Base-by-base conservation (phyloP, 2,113 vertebrate genomes). In the Dendrocopos noguchii region DNA sequence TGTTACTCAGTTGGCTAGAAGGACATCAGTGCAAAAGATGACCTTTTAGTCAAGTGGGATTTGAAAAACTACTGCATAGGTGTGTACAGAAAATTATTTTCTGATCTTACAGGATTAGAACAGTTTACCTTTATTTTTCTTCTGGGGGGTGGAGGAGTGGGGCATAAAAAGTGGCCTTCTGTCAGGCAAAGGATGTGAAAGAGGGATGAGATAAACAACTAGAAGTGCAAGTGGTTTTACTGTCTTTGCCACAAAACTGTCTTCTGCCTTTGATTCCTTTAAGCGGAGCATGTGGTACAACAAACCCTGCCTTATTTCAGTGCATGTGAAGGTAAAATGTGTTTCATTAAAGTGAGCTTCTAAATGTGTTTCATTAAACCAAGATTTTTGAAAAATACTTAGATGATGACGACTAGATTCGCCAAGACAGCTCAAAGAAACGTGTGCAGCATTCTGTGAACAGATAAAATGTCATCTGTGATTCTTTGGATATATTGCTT, bases 311-410 rank as follows among this genome's bases (percentile, higher is more conserved):
- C 84, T 95, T 81, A 90, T 95, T 96, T 95, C 90, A 91, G 50
- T 66, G 66, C 80, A 94, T 61, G 80, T 7, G n/a, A 93, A 92
- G 89, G 92, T 64, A 97, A 97, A 97, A 97, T 16, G 95, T 97
- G 96, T 97, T 98, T 96, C 97, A 97, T 97, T 97, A 97, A 97
- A 97, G 88, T 65, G 86, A 96, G 74, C 87, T 95, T 93, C 80
- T 94, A 95, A 91, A 98, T 84, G 97, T 97, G 97, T 98, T 98
- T 97, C 97, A 97, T 98, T 97, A 97, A 97, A 98, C 88, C 64
- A 95, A 97, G 96, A 97, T 97, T 95, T 94, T 94, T 79, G 80
- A 85, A 34, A 95, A 94, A 92, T 95, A 84, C 70, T 91, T 88
- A 83, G 59, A 93, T 95, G 87, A 97, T 95, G 91, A 96, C 4